Evolutionary conservation across 2,888 invertebrate species (phyloP), one percentile per base, ranked within the genome.

Genomic region (Cephus sareptanus): DNA sequence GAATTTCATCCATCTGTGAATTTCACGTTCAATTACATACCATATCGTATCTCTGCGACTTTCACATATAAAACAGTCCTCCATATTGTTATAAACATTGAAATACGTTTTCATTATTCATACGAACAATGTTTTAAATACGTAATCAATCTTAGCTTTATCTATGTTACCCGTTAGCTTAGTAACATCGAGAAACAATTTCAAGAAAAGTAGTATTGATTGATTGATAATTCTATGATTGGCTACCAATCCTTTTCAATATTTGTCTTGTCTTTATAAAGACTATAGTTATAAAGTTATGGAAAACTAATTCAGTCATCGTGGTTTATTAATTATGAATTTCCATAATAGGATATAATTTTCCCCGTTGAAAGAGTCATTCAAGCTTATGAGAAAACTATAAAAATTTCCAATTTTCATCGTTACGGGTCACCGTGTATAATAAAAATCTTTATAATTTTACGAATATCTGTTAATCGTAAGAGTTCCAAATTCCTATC

Each of bases 391-490:
- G 71, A 71, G 34, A 71, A 13, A 34, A 30, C 33, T 34, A 33
- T 71, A 34, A 1, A 12, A 71, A 31, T 31, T 71, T 31, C 9
- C 12, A 12, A 34, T 23, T 33, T 71, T 71, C 6, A 13, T 71
- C 13, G 31, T 33, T 71, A 71, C 2, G 3, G 11, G 12, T 34
- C 71, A 31, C 71, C 71, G 15, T 71, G 71, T 71, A 71, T 71
- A 71, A 71, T 71, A 71, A 71, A 71, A 31, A 34, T 71, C 31
- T 71, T 71, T 31, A 71, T 71, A 71, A 71, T 71, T 71, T 71
- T 71, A 71, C 71, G 31, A 71, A 31, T 71, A 34, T 34, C 15
- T 33, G 33, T 31, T 71, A 34, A 34, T 71, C 71, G 31, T 71
- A 34, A 56, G 9, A 56, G 56, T 56, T 56, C 23, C 9, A 56